Base-by-base conservation (phyloP, 2,797 vertebrate species). In the Jordanella pulchra region DNA sequence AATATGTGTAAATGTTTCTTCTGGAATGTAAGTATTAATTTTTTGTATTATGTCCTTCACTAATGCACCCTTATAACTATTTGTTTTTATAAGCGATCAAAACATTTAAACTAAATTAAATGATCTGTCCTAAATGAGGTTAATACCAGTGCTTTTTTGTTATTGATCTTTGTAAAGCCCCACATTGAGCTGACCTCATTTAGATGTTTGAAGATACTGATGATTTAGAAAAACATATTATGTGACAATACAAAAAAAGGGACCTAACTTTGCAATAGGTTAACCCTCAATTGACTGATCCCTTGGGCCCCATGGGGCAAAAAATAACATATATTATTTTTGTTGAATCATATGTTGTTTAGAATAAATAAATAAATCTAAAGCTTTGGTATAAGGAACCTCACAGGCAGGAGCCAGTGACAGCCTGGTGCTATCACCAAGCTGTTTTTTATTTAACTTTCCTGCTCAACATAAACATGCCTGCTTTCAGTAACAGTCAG, bases 401-500 rank as follows among this genome's bases (percentile, higher is more conserved):
- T 87, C 60, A 42, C 45, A 15, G 60, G 63, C 67, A 72, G 77
- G 80, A 85, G 81, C 77, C 77, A 73, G 81, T 78, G 89, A 75
- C 82, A 87, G 89, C 81, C 90, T 79, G 82, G 84, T 87, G 93
- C 94, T 95, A 94, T 94, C 93, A 91, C 91, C 79, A 80, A 89
- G 80, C 80, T 91, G 89, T 87, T 95, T 91, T 90, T 88, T 95
- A 91, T 90, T 88, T 92, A 82, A 55, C 83, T 92, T 89, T 79
- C 79, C 78, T 85, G 85, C 78, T 78, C 91, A 92, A 88, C 91
- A 87, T 94, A 96, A 96, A 96, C 93, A 96, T 82, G 72, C n/a
- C 65, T 68, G 83, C 83, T 92, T 88, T 88, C 93, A 91, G 95
- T 95, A 96, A 96, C 95, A 96, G 94, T 85, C 94, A 81, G 94